phyloP scores from a whole-genome alignment of 1,140 invertebrate species.

The Dinothrombium tinctorium region DNA sequence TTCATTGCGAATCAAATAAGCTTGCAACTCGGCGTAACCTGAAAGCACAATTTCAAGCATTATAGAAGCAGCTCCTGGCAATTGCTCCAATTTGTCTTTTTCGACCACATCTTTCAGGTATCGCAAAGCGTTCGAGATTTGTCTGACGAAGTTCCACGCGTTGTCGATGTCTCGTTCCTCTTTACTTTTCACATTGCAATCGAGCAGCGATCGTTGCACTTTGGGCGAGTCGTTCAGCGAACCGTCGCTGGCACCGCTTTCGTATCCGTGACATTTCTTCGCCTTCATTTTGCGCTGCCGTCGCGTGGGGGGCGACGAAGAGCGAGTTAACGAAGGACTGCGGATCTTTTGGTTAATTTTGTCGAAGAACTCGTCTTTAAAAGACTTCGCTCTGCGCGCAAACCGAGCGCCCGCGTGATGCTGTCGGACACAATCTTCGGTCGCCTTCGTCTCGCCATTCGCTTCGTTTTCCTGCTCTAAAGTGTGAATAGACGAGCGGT shows the following conservation, averaged over 20 bases:
- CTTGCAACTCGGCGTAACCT: constrained; percentile 46
- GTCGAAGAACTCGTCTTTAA: too few species aligned
- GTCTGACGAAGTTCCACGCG: constrained; percentile 4
- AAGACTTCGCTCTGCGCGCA: too few species aligned
- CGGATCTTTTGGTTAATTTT: too few species aligned
- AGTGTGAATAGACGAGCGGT: too few species aligned
- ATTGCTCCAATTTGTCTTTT: constrained; percentile 58
- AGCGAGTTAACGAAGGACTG: too few species aligned
- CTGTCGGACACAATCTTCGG: too few species aligned
- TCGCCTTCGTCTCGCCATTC: too few species aligned
- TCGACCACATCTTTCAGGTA: constrained; percentile 73
- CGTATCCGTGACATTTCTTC: too few species aligned
- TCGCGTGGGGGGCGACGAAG: too few species aligned
- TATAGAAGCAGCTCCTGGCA: constrained; percentile 71
- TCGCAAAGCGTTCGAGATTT: constrained; percentile 35
- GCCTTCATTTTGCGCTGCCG: too few species aligned
- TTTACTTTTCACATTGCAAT: background rate
- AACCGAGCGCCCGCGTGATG: too few species aligned
- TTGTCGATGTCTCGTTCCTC: background rate
- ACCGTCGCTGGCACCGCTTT: constrained; percentile 4
- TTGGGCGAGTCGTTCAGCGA: constrained; percentile 6
- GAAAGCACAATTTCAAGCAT: constrained; percentile 70
- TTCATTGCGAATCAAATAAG: constrained; percentile 34
- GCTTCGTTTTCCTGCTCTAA: too few species aligned
- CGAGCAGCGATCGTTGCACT: background rate